Evolutionary conservation across 2,797 vertebrate genomes (phyloP).

Genomic region (Sebastolobus altivelis): DNA sequence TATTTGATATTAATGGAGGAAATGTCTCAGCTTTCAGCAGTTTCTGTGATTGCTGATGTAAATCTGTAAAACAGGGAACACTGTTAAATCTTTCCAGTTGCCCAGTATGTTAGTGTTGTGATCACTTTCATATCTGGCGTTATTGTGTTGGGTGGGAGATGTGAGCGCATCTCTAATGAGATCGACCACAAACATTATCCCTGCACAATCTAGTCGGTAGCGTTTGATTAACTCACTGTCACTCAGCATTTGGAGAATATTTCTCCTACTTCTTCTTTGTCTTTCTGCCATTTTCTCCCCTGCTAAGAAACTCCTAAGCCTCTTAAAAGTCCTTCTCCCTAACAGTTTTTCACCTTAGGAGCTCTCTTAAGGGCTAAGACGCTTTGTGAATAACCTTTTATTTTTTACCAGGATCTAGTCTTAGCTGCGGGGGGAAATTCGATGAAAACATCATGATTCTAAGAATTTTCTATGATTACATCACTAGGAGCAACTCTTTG

Average conservation of each 20-base stretch:
- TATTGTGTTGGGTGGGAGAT: slow-evolving; percentile 4
- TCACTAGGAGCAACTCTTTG: background rate
- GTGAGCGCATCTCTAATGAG: background rate
- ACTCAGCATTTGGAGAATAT: too few species aligned
- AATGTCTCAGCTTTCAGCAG: background rate
- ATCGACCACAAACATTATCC: too few species aligned
- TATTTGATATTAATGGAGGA: background rate
- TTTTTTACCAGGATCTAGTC: background rate
- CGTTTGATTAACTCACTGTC: too few species aligned
- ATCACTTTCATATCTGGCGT: slow-evolving; percentile 19
- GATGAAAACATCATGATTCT: background rate
- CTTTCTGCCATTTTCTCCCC: background rate
- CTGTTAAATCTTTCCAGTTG: slow-evolving; percentile 23
- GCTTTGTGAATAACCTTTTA: background rate
- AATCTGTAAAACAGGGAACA: background rate
- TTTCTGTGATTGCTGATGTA: background rate
- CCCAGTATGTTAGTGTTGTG: slow-evolving; percentile 4
- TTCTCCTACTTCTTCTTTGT: too few species aligned
- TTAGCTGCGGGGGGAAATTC: background rate
- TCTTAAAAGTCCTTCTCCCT: background rate
- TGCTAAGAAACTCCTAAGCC: background rate
- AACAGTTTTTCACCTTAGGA: background rate
- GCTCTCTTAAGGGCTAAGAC: background rate
- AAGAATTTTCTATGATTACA: background rate
- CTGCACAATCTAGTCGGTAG: too few species aligned